Evolutionary conservation across 2,888 invertebrate species (phyloP), one percentile per base, ranked within the genome.

Genomic region (Drosophila anomelani): DNA sequence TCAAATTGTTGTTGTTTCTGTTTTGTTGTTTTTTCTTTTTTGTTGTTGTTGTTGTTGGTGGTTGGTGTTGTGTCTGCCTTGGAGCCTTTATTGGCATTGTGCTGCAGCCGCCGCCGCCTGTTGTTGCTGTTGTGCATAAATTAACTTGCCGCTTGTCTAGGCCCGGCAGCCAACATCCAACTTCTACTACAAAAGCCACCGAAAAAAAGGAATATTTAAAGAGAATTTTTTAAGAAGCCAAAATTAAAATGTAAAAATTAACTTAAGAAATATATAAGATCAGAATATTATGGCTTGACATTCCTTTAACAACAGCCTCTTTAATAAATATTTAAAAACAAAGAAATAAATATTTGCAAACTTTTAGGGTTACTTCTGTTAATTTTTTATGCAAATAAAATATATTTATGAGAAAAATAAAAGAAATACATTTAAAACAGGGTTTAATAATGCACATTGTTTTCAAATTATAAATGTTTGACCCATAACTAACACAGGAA

Each of bases 141-240:
- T 85, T 88, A 85, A 85, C 89, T 85, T 88, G 88, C 88, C 85
- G 86, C 86, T 85, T 84, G 89, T 87, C 89, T 84, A 86, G 83
- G 71, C 79, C 53, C 76, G 63, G 60, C 74, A 58, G 67, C 79
- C 79, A 73, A 68, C 41, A 68, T 67, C 56, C 56, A 46, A 54
- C 68, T 32, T 63, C 26, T 29, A 17, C 13, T 26, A 6, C 34
- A 51, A 15, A 9, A 20, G 39, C 43, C 55, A 49, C 41, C 17
- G 38, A 12, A 43, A 73, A 51, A 59, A 47, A 61, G 3, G 1
- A 0, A 32, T 8, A 20, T 39, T 39, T 29, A 6, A 8, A 10
- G 13, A 8, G 6, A n/a, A 3, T 38, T 8, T 10, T 39, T 20
- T 29, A 0, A 2, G 9, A 17, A 6, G 3, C 4, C 0, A 4